Base-by-base conservation (phyloP, 1,140 invertebrate genomes). In the Nebria ingens region DNA sequence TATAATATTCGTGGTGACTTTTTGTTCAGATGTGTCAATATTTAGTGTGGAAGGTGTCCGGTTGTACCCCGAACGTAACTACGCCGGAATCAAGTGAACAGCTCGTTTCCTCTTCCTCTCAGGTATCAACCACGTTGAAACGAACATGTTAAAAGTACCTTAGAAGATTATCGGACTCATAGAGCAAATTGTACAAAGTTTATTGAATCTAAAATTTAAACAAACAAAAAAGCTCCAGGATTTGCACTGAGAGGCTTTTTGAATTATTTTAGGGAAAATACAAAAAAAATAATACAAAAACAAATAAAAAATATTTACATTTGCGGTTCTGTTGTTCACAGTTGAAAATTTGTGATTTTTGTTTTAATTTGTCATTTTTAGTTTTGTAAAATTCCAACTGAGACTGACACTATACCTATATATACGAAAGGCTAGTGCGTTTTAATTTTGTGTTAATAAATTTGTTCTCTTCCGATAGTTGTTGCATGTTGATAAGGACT, bases 1-100 rank as follows among this genome's bases (percentile, higher is more conserved):
- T 40, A 56, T 4, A 12, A 2, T 40, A 29, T 60, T 45, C 51
- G 19, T 42, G 52, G 52, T 40, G 60, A 50, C 67, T 61, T 65
- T 62, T 59, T 68, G 82, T 84, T 45, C 82, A 96, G 92, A 91
- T 75, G 81, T 88, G 65, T 93, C 91, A 64, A 92, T 95, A 77
- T 93, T 92, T 76, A 90, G 84, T 64, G 89, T 95, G 68, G 88
- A 93, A 74, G 91, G 90, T 62, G 79, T 92, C 54, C 79, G 80
- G 68, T 71, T 90, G 63, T 80, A 84, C 67, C 79, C 83, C 29
- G 89, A 91, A 73, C 73, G 22, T 19, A 21, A 63, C 45, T 68
- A 67, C 58, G 62, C 63, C 22, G 62, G 62, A 49, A 64, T 69
- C 40, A 71, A 71, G 63, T 68, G 65, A 68, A 62, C 59, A 55